Conservation (phyloP, 2,888 invertebrate species). For the Schrankia costaestrigalis region DNA sequence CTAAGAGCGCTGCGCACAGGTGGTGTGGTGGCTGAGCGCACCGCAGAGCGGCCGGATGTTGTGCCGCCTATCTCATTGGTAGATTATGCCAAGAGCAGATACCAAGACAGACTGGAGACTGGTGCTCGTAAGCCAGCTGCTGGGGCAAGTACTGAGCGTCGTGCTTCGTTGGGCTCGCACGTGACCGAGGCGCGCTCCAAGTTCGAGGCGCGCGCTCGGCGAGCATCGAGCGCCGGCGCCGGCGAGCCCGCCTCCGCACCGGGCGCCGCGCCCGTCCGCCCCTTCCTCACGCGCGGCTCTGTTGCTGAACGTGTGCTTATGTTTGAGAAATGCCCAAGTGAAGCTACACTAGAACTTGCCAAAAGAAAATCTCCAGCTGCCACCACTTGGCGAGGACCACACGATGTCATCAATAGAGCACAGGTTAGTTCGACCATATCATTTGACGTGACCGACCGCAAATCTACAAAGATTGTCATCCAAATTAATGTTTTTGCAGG, state of each 20-base stretch:
- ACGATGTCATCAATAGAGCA: conserved; percentile 79
- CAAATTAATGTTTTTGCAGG: too few species aligned
- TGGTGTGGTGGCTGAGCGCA: conserved; percentile 70
- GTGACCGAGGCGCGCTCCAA: conserved; percentile 76
- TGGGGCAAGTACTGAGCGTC: conserved; percentile 66
- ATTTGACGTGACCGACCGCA: too few species aligned
- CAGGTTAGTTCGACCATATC: conserved; percentile 52
- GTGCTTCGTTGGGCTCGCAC: conserved; percentile 72
- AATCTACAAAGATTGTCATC: too few species aligned
- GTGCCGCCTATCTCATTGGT: conserved; percentile 80
- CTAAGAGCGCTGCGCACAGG: conserved; percentile 90
- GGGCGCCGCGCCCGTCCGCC: conserved; percentile 84
- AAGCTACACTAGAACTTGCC: conserved; percentile 83
- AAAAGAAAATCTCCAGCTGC: conserved; percentile 82
- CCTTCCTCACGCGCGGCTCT: conserved; percentile 92
- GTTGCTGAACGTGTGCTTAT: conserved; percentile 94
- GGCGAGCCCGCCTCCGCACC: conserved; percentile 54
- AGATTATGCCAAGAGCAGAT: conserved; percentile 84
- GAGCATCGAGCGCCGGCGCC: conserved; percentile 70
- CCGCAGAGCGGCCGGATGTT: conserved; percentile 70
- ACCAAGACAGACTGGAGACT: conserved; percentile 80
- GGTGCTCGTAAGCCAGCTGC: conserved; percentile 70
- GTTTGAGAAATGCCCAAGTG: conserved; percentile 94
- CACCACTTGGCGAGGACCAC: conserved; percentile 79
- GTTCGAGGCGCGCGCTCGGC: conserved; percentile 74